phyloP scores from a whole-genome alignment of 2,888 invertebrate genomes.

The Eupithecia pulchellata region DNA sequence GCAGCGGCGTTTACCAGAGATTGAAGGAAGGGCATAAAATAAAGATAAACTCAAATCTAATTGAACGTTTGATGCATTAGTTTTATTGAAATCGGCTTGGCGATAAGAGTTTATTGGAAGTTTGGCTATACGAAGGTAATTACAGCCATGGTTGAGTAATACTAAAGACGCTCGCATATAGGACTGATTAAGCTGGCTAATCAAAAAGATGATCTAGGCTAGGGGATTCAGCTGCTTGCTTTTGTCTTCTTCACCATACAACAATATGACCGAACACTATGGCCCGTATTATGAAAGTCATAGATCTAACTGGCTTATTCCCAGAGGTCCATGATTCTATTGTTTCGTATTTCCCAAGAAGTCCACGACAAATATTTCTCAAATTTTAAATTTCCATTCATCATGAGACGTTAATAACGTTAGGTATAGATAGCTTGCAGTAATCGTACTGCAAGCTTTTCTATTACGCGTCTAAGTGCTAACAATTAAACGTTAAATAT shows the following conservation, averaged over 20 bases:
- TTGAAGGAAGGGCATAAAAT: constrained; percentile 39
- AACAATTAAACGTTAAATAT: background rate
- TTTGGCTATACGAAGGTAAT: background rate
- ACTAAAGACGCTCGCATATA: background rate
- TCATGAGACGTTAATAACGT: too few species aligned
- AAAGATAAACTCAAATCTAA: constrained; percentile 33
- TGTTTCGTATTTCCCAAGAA: too few species aligned
- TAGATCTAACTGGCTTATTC: too few species aligned
- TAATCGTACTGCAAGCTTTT: too few species aligned
- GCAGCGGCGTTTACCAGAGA: constrained; percentile 40
- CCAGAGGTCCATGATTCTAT: too few species aligned
- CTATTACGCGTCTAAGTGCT: background rate
- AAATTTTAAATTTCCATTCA: too few species aligned
- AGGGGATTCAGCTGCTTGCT: too few species aligned
- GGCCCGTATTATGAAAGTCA: too few species aligned
- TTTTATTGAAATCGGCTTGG: constrained; percentile 24
- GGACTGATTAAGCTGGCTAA: background rate
- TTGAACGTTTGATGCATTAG: constrained; percentile 28
- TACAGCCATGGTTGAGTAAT: background rate
- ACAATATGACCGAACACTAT: too few species aligned
- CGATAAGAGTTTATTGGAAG: constrained; percentile 4
- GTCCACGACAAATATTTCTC: too few species aligned
- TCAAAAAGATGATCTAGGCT: background rate
- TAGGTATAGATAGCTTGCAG: too few species aligned
- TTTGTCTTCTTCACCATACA: too few species aligned